Percentiles rank a stretch among this genome's conserved stretches.
Evolutionary conservation across 2,113 vertebrate genomes (phyloP).

Genomic region (Heterochromis multidens): DNA sequence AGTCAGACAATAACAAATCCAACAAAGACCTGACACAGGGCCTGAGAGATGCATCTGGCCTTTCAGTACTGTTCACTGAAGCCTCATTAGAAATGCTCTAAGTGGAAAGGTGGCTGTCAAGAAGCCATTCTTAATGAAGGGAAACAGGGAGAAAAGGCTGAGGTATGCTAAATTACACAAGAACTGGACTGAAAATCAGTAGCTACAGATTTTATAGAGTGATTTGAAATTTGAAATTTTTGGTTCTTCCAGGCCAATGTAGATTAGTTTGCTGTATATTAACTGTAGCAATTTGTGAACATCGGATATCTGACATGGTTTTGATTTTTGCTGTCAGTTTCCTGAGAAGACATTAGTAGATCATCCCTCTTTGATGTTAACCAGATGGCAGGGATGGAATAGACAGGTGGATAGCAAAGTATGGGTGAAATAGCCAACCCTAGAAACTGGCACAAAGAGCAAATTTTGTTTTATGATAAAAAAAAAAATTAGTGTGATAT

Average conservation of each 20-base stretch:
- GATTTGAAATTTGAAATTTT: background rate
- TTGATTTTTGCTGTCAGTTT: background rate
- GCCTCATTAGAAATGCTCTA: background rate
- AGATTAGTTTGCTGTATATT: background rate
- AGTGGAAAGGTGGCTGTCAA: background rate
- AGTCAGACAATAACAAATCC: background rate
- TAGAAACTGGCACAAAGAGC: background rate
- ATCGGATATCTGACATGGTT: background rate
- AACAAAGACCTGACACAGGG: background rate
- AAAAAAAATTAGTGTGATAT: background rate
- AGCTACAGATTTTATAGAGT: background rate
- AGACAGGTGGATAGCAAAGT: background rate
- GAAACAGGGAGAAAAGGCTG: background rate
- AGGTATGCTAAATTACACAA: background rate
- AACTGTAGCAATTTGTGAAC: background rate
- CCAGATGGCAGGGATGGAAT: background rate
- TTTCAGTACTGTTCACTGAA: background rate
- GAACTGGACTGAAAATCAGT: background rate
- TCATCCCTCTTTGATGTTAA: background rate
- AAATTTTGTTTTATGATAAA: background rate
- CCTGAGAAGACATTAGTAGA: background rate
- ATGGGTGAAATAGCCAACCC: background rate
- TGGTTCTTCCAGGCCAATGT: background rate
- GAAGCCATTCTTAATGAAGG: background rate
- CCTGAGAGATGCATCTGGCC: background rate